Percentiles rank a stretch among this genome's conserved stretches.
These are phyloP conservation scores for Drosophila rhopaloa DNA, from an alignment of 1,140 invertebrate genomes.

Conservation along the genomic window DNA sequence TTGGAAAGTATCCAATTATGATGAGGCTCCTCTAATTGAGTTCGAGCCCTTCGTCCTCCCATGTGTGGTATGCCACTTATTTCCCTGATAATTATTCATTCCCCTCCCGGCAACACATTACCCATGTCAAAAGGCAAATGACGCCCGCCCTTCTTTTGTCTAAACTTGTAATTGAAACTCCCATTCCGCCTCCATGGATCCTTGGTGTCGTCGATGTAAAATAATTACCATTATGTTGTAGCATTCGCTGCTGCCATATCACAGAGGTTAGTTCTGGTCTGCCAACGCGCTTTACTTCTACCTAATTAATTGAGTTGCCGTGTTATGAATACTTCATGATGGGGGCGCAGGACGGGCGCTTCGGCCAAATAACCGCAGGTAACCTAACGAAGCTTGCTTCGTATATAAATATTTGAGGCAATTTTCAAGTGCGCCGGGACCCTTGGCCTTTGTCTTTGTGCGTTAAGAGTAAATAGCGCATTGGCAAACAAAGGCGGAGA, in stretches of 20 bases:
- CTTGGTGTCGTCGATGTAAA: conserved; percentile 47
- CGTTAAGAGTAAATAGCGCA: conserved; percentile 72
- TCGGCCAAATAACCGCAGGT: conserved; percentile 73
- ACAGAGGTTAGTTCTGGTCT: conserved; percentile 46
- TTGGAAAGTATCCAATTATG: background rate
- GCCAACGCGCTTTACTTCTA: conserved; percentile 53
- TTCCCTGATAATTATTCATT: conserved; percentile 59
- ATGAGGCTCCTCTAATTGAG: conserved; percentile 25
- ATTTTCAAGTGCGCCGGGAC: conserved; percentile 70
- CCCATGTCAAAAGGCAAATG: conserved; percentile 52
- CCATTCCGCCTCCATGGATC: conserved; percentile 1
- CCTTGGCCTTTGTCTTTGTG: conserved; percentile 78
- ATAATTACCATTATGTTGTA: conserved; percentile 72
- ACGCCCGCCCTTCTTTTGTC: conserved; percentile 35
- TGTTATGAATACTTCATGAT: conserved; percentile 78
- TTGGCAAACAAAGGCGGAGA: conserved; percentile 60
- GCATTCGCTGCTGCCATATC: conserved; percentile 44
- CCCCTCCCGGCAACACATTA: conserved; percentile 59
- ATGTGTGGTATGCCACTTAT: conserved; percentile 6
- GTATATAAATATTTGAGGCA: conserved; percentile 76
- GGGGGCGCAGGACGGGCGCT: background rate
- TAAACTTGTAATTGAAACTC: conserved; percentile 71
- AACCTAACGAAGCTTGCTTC: conserved; percentile 58
- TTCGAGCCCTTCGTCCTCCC: background rate
- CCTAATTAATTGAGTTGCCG: conserved; percentile 80